Evolutionary conservation across 2,888 invertebrate species (phyloP).

Genomic region (Chrysolina haemoptera): DNA sequence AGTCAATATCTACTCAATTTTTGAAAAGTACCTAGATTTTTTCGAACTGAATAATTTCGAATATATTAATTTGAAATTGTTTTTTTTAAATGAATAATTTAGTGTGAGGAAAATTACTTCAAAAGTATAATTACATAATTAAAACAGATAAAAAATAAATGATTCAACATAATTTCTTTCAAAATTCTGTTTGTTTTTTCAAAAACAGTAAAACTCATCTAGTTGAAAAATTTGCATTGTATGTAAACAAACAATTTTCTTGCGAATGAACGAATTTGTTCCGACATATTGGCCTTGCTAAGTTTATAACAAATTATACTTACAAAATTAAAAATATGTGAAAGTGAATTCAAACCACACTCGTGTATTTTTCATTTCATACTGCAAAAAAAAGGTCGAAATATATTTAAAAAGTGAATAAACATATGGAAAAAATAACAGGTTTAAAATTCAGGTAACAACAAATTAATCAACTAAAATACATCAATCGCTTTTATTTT

Average conservation of each 20-base stretch:
- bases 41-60: too few species aligned
- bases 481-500: conserved; percentile 51
- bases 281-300: background rate
- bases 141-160: too few species aligned
- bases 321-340: background rate
- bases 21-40: too few species aligned
- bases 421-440: background rate
- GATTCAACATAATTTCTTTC: too few species aligned
- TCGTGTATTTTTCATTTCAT: background rate
- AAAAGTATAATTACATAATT: too few species aligned
- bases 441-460: conserved; percentile 15
- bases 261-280: background rate
- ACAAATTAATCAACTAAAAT: background rate
- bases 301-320: background rate
- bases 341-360: background rate
- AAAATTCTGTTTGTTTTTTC: background rate
- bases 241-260: too few species aligned
- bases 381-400: background rate
- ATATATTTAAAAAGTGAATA: background rate
- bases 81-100: too few species aligned
- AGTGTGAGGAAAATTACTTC: too few species aligned
- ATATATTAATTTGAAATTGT: too few species aligned
- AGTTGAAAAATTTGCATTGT: background rate
- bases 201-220: background rate
- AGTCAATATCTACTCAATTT: too few species aligned